A percentile compares a stretch with the other conserved stretches of the same genome.
These are phyloP conservation scores for Morpho helenor DNA, from an alignment of 2,888 invertebrate species.

Conservation along the genomic window DNA sequence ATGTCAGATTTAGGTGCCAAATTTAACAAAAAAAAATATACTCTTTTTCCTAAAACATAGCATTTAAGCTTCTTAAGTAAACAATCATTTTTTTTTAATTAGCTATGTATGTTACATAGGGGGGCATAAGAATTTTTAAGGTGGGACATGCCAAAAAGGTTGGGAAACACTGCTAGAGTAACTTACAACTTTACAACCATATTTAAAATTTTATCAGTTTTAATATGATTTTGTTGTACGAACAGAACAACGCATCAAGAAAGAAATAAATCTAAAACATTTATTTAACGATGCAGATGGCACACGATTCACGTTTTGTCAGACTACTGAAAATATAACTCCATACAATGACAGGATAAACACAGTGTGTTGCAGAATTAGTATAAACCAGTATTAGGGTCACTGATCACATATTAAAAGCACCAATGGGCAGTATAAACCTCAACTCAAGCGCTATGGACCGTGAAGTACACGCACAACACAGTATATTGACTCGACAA, in stretches of 20 bases:
- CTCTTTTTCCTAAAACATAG: no score
- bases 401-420: slow-evolving; percentile 62
- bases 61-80: no score
- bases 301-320: slow-evolving; percentile 7
- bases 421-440: slow-evolving; percentile 49
- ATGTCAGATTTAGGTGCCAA: no score
- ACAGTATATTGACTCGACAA: slow-evolving; percentile 37
- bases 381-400: slow-evolving; percentile 43
- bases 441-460: slow-evolving; percentile 34
- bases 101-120: no score
- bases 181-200: slow-evolving; percentile 22
- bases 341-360: slow-evolving; percentile 2
- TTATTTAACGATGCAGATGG: slow-evolving; percentile 1
- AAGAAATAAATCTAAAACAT: slow-evolving; percentile 11
- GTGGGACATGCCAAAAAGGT: no score
- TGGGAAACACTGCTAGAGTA: slow-evolving; percentile 13
- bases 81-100: no score
- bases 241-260: slow-evolving; percentile 11
- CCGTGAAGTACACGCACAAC: slow-evolving; percentile 39
- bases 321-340: slow-evolving; percentile 4
- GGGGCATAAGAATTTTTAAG: no score
- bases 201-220: slow-evolving; percentile 7
- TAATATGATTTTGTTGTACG: slow-evolving; percentile 18
- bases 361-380: no score
- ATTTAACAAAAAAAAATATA: no score